These are phyloP conservation scores for Rhyacichthys aspro DNA, from an alignment of 2,797 vertebrate genomes.

Conservation along the genomic window DNA sequence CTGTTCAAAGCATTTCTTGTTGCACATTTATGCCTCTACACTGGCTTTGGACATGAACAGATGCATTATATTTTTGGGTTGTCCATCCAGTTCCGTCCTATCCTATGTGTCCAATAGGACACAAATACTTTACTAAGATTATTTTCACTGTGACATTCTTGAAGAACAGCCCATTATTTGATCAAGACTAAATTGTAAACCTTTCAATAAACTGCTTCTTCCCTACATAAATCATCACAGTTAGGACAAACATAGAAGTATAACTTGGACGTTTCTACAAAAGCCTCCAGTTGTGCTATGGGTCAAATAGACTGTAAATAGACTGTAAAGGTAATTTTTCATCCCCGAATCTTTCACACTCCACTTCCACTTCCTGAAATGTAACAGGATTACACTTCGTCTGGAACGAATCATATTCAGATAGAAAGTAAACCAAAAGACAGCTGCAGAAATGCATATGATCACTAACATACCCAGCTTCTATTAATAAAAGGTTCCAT, in stretches of 20 bases:
- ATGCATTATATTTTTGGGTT: background rate
- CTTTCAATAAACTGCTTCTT: background rate
- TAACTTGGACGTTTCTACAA: background rate
- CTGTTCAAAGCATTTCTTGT: constrained; percentile 13
- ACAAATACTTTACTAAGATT: background rate
- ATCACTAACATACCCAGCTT: constrained; percentile 10
- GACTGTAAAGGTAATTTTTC: background rate
- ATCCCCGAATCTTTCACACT: background rate
- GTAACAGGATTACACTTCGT: constrained; percentile 19
- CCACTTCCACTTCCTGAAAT: constrained; percentile 26
- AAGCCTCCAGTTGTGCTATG: background rate
- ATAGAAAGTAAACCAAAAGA: constrained; percentile 15
- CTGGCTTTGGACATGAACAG: background rate
- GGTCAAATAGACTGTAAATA: background rate
- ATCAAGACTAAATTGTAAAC: too few relatives aligned
- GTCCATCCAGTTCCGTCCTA: background rate
- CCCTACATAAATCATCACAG: background rate
- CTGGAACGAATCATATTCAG: constrained; percentile 21
- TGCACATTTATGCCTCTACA: constrained; percentile 4
- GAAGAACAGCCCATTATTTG: too few relatives aligned
- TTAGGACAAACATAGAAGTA: background rate
- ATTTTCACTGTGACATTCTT: too few relatives aligned
- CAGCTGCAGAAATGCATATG: constrained; percentile 15
- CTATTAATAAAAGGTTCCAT: constrained; percentile 1
- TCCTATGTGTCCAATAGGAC: background rate